Conservation (phyloP, 1,140 invertebrate genomes). For the Atopsyche davidsoni region DNA sequence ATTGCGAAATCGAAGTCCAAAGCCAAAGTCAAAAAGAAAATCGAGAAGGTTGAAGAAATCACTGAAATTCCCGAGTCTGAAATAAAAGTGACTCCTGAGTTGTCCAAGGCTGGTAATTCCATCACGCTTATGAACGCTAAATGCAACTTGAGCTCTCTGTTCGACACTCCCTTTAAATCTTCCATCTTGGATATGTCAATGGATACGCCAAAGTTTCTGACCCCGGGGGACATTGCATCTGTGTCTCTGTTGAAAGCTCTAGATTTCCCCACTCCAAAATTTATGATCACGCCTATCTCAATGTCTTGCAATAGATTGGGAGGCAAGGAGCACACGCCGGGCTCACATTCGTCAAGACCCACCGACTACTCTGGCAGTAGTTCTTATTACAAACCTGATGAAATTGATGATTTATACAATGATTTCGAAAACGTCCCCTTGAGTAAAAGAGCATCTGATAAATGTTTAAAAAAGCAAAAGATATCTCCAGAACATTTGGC, state of each 20-base stretch:
- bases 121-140: constrained; percentile 15
- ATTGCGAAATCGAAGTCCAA: no score
- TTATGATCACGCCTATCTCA: constrained; percentile 9
- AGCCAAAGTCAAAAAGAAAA: neutral
- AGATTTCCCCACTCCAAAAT: constrained; percentile 25
- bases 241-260: constrained; percentile 20
- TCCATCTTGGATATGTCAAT: constrained; percentile 20
- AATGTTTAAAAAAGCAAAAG: neutral
- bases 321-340: constrained; percentile 16
- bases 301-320: neutral
- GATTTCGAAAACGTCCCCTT: neutral
- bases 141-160: constrained; percentile 19
- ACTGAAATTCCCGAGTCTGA: constrained; percentile 15
- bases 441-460: neutral
- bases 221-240: constrained; percentile 7
- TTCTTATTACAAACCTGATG: constrained; percentile 29
- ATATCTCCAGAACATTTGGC: neutral
- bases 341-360: constrained; percentile 19
- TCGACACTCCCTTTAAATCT: constrained; percentile 26
- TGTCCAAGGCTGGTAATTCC: constrained; percentile 12
- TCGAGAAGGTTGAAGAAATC: constrained; percentile 1
- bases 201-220: constrained; percentile 26
- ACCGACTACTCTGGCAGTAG: constrained; percentile 27
- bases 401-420: constrained; percentile 22
- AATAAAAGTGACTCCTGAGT: constrained; percentile 22